phyloP scores from a whole-genome alignment of 2,797 vertebrate species.

The Nothura maculosa region DNA sequence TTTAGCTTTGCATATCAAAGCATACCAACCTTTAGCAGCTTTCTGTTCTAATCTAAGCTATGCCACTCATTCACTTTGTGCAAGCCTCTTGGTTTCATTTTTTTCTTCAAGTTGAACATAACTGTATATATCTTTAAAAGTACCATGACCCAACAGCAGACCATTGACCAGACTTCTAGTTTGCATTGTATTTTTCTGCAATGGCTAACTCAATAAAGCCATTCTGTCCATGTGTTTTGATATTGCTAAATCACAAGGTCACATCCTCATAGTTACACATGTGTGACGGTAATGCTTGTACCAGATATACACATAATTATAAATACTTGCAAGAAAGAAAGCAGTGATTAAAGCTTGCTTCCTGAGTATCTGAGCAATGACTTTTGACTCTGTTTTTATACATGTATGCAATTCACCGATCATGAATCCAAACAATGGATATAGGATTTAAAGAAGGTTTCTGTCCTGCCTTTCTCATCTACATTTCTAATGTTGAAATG shows the following conservation, averaged over 20 bases:
- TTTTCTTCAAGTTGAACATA: conserved; percentile 14
- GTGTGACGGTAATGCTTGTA: not conserved
- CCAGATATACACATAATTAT: conserved; percentile 24
- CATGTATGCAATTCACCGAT: not conserved
- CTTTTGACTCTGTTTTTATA: not conserved
- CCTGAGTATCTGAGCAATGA: not conserved
- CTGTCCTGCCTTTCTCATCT: not conserved
- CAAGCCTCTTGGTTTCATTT: not conserved
- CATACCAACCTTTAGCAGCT: conserved; percentile 66
- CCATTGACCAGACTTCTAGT: not conserved
- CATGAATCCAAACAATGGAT: not conserved
- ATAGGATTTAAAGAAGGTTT: not conserved
- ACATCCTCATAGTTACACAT: not conserved
- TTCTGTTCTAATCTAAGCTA: conserved; percentile 62
- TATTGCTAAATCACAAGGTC: conserved; percentile 18
- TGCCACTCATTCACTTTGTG: conserved; percentile 41
- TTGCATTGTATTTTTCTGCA: not conserved
- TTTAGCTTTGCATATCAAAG: conserved; percentile 74
- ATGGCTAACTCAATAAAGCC: not conserved
- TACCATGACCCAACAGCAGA: not conserved
- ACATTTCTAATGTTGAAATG: not conserved
- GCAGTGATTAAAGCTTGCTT: conserved; percentile 10
- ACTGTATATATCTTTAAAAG: conserved; percentile 21
- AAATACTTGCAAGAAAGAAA: conserved; percentile 28
- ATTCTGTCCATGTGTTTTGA: not conserved